These are phyloP conservation scores for Eucriotettix oculatus DNA, from an alignment of 2,888 invertebrate genomes.

Conservation along the genomic window DNA sequence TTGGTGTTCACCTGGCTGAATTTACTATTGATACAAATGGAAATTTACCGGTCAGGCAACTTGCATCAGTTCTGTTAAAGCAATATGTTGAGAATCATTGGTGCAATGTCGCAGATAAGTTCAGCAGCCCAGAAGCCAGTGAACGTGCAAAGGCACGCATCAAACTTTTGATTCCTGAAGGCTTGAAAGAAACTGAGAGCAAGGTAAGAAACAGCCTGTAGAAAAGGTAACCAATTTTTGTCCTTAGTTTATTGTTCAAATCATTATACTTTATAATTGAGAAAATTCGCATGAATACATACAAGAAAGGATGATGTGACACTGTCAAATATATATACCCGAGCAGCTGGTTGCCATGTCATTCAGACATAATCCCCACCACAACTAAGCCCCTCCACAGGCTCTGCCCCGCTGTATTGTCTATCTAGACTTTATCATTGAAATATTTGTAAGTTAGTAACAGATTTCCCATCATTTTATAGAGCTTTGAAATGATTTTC, in stretches of 20 bases:
- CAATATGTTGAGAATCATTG: conserved; percentile 57
- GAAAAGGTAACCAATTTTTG: background rate
- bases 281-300: no score
- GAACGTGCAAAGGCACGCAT: conserved; percentile 41
- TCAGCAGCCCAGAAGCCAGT: conserved; percentile 33
- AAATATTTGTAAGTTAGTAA: no score
- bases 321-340: no score
- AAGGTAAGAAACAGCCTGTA: conserved; percentile 26
- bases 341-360: no score
- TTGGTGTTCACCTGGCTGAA: conserved; percentile 48
- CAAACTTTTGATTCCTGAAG: conserved; percentile 43
- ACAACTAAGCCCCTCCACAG: no score
- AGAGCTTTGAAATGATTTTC: no score
- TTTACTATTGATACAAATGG: conserved; percentile 44
- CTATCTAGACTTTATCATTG: no score
- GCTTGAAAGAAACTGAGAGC: conserved; percentile 46
- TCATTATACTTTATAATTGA: background rate
- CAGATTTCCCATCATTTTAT: no score
- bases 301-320: no score
- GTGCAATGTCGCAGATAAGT: conserved; percentile 38
- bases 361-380: no score
- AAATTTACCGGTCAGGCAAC: conserved; percentile 42
- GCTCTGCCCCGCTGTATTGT: no score
- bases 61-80: conserved; percentile 52
- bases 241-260: background rate